Evolutionary conservation across 2,888 invertebrate genomes (phyloP), one percentile per base, ranked within the genome.

Genomic region (Nematopogon swammerdamellus): DNA sequence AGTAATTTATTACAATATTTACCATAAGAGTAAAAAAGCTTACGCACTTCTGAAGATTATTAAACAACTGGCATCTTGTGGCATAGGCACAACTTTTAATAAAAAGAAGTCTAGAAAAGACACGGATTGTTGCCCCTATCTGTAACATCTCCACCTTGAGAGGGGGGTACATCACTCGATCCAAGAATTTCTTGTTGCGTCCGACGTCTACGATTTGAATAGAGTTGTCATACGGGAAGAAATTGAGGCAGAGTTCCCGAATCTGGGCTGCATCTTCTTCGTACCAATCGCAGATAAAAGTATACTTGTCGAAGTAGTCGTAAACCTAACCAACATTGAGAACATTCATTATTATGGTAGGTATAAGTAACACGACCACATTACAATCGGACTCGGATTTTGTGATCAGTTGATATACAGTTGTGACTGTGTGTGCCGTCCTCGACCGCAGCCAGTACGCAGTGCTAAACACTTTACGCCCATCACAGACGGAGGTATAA

Each of bases 271-370:
- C 85, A 53, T 89, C 85, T 58, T 85, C 83, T 61, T 95, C 93
- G 64, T 85, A 92, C 93, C 94, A 95, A 71, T 95, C 92, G 19
- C 89, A 90, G 45, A 85, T 62, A 67, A 91, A 90, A 29, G 76
- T 72, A 51, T 81, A 70, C 59, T 81, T 82, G 54, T 82, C 82
- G 52, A 71, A 77, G 62, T 79, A 83, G 55, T 82, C 83, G 59
- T 65, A 73, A 14, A 73, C 69, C 74, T 74, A 59, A 29, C 11
- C 10, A 4, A 10, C 5, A 25, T 6, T 6, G 25, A 25, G n/a
- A 25, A 25, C 25, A 25, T 36, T 6, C 11, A 36, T 36, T 14
- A 36, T 8, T 36, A 25, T 25, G 25, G 8, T 8, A 25, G 5
- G n/a, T n/a, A n/a, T n/a, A n/a, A n/a, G n/a, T n/a, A n/a, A n/a